These are phyloP conservation scores for Lapara coniferarum DNA, from an alignment of 2,888 invertebrate species.

Conservation along the genomic window DNA sequence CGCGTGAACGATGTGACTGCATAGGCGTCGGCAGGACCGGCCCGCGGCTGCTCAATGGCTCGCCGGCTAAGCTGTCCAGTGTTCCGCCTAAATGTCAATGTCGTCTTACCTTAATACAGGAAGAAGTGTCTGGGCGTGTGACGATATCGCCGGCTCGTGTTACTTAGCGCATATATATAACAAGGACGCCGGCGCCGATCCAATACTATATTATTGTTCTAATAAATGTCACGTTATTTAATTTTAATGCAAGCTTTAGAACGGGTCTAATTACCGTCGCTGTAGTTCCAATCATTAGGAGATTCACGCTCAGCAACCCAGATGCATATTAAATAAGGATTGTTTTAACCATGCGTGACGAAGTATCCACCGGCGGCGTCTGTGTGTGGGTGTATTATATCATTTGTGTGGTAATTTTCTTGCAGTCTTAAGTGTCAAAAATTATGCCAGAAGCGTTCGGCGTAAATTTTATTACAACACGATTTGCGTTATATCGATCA, in stretches of 20 bases:
- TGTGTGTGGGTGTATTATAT: slow-evolving; percentile 22
- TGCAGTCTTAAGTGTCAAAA: slow-evolving; percentile 19
- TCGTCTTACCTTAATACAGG: slow-evolving; percentile 64
- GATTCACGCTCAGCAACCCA: slow-evolving; percentile 43
- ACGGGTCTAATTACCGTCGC: slow-evolving; percentile 31
- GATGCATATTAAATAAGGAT: slow-evolving; percentile 42
- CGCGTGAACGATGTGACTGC: background rate
- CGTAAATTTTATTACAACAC: slow-evolving; percentile 11
- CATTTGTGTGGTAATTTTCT: slow-evolving; percentile 22
- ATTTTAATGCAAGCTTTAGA: slow-evolving; percentile 24
- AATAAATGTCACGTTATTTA: slow-evolving; percentile 28
- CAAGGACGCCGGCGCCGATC: slow-evolving; percentile 52
- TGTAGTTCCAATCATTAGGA: slow-evolving; percentile 40
- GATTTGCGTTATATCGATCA: slow-evolving; percentile 8
- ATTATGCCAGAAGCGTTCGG: slow-evolving; percentile 12
- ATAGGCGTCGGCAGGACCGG: slow-evolving; percentile 28
- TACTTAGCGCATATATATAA: slow-evolving; percentile 52
- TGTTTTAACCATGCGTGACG: slow-evolving; percentile 29
- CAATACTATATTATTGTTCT: slow-evolving; percentile 5
- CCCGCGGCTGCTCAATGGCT: slow-evolving; percentile 47
- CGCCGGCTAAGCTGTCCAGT: slow-evolving; percentile 45
- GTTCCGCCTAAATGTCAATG: slow-evolving; percentile 74
- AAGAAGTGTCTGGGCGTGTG: slow-evolving; percentile 63
- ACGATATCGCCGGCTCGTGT: slow-evolving; percentile 47
- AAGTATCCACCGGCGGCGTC: slow-evolving; percentile 28